phyloP scores from a whole-genome alignment of 23 tunicate species.

The Phallusia fumigata region DNA sequence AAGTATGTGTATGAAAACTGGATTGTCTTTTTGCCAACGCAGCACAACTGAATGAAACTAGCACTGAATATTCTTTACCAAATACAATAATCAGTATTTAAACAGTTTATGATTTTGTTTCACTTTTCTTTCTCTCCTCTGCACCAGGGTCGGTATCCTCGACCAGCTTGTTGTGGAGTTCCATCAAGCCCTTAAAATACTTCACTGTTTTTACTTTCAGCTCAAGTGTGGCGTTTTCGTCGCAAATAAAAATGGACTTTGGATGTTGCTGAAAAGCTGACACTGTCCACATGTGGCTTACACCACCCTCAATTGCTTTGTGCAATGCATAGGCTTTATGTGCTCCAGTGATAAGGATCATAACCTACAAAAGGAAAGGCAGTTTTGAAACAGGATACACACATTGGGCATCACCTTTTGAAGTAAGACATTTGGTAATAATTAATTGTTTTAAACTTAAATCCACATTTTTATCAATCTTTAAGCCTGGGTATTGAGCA shows the following conservation, averaged over 20 bases:
- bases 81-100: too few species aligned
- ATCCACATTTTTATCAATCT: too few species aligned
- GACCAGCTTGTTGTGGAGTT: constrained; percentile 61
- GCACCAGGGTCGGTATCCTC: constrained; percentile 34
- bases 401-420: too few species aligned
- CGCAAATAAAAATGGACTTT: constrained; percentile 79
- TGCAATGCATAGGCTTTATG: constrained; percentile 91
- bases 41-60: too few species aligned
- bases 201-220: constrained; percentile 94
- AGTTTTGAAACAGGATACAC: background rate
- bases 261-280: constrained; percentile 96
- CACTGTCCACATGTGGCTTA: constrained; percentile 97
- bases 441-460: too few species aligned
- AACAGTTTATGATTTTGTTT: background rate
- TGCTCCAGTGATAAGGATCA: constrained; percentile 90
- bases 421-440: too few species aligned
- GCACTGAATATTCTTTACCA: too few species aligned
- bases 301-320: constrained; percentile 93
- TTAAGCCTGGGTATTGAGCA: too few species aligned
- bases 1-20: too few species aligned
- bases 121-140: background rate
- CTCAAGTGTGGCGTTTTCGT: constrained; percentile 88
- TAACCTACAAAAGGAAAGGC: constrained; percentile 59
- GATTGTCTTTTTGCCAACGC: too few species aligned
- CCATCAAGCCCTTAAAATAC: constrained; percentile 88